These are phyloP conservation scores for Adelosebastes latens DNA, from an alignment of 2,797 vertebrate species.

Conservation along the genomic window DNA sequence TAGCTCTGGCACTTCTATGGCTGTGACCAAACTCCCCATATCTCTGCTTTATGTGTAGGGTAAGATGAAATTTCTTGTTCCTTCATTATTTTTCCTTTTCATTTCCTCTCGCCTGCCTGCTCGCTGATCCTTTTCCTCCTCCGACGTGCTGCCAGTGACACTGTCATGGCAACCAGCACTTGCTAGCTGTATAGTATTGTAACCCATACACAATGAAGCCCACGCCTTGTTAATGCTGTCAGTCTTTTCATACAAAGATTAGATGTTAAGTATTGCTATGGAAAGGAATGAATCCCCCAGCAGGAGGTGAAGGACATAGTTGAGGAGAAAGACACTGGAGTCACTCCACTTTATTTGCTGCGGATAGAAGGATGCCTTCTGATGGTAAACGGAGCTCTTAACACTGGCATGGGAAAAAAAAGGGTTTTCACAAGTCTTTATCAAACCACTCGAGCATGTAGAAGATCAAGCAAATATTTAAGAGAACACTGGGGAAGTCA, in stretches of 20 bases:
- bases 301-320: not conserved
- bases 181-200: not conserved
- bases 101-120: constrained; percentile 25
- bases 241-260: not conserved
- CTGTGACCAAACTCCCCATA: constrained; percentile 1
- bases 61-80: constrained; percentile 28
- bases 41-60: not conserved
- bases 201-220: not conserved
- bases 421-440: not conserved
- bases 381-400: not conserved
- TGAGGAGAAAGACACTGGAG: not conserved
- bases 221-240: not conserved
- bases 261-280: not conserved
- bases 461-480: constrained; percentile 9
- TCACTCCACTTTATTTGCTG: not conserved
- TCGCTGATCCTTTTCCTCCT: not conserved
- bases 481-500: not conserved
- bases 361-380: not conserved
- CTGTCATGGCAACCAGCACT: constrained; percentile 67
- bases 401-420: not conserved
- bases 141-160: constrained; percentile 13
- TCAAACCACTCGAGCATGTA: not conserved
- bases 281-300: not conserved
- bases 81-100: constrained; percentile 49
- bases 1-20: not conserved